Evolutionary conservation across 2,113 vertebrate genomes (phyloP).

Genomic region (Himantopus leucocephalus): DNA sequence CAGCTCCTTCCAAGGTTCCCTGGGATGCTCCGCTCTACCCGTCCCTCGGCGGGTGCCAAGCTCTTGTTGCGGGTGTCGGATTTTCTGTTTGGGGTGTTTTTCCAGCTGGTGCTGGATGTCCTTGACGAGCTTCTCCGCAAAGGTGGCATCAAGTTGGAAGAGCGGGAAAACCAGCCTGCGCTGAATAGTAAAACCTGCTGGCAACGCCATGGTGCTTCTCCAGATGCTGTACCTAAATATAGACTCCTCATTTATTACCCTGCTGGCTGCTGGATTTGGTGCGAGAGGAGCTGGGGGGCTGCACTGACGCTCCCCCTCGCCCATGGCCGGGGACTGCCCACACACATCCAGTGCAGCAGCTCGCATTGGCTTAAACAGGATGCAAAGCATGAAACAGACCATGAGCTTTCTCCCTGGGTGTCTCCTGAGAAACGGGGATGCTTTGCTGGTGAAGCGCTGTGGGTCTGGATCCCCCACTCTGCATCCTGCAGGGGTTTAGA

Average conservation of each 20-base stretch:
- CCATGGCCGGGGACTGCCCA: background rate
- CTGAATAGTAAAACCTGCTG: conserved; percentile 54
- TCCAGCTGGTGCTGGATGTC: conserved; percentile 11
- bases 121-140: conserved; percentile 29
- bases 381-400: background rate
- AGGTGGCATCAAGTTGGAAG: conserved; percentile 28
- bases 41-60: background rate
- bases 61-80: background rate
- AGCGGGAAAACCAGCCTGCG: conserved; percentile 36
- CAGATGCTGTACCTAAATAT: conserved; percentile 63
- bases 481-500: background rate
- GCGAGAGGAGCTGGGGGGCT: background rate
- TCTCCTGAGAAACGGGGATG: background rate
- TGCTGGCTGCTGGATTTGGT: conserved; percentile 15
- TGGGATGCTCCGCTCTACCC: background rate
- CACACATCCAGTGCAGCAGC: background rate
- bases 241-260: conserved; percentile 64
- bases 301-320: background rate
- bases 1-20: conserved; percentile 26
- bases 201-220: conserved; percentile 27
- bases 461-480: background rate
- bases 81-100: background rate
- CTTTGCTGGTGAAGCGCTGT: background rate
- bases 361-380: background rate
- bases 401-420: fast-evolving